Evolutionary conservation across 2,797 vertebrate species (phyloP).

Genomic region (Anguilla megastoma): DNA sequence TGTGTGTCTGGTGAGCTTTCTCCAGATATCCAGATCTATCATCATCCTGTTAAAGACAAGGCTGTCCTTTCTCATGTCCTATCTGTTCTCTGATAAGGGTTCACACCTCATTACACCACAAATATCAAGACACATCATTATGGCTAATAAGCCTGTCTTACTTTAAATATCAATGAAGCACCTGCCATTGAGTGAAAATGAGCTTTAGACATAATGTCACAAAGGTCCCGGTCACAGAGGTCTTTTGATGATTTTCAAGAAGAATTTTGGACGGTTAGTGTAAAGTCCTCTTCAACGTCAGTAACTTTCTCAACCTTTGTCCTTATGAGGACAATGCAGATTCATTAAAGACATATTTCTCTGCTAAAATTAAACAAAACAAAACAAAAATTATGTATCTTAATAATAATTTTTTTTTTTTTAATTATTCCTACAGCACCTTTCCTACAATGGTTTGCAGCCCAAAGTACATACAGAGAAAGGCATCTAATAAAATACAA

Average conservation of each 20-base stretch:
- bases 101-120: constrained; percentile 68
- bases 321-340: neutral
- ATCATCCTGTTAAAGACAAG: constrained; percentile 47
- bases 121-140: constrained; percentile 66
- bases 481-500: too few relatives aligned
- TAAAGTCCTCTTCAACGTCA: neutral
- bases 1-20: constrained; percentile 16
- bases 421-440: too few relatives aligned
- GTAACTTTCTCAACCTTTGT: neutral
- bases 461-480: too few relatives aligned
- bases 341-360: neutral
- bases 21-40: constrained; percentile 47
- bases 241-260: neutral
- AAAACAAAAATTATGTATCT: too few relatives aligned
- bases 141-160: constrained; percentile 69
- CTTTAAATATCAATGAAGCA: constrained; percentile 60
- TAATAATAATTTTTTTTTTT: too few relatives aligned
- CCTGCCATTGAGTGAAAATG: constrained; percentile 66
- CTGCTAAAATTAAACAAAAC: neutral
- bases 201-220: constrained; percentile 16
- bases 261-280: neutral
- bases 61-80: constrained; percentile 50
- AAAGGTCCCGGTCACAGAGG: neutral
- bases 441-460: too few relatives aligned
- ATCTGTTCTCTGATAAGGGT: constrained; percentile 45